phyloP scores from a whole-genome alignment of 2,888 invertebrate species.

The Polylopha cassiicola region DNA sequence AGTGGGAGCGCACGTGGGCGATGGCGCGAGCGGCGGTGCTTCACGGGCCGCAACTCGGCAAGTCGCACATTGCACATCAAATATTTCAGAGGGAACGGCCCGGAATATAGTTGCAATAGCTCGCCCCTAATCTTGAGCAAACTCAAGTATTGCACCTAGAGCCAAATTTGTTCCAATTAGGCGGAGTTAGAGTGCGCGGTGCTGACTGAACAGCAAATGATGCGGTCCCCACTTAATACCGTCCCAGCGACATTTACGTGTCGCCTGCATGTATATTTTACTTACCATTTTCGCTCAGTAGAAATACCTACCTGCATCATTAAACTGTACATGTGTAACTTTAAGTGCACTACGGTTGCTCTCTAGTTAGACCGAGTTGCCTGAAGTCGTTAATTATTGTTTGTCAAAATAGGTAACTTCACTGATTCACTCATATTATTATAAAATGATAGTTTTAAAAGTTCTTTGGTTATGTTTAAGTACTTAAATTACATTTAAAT shows the following conservation, averaged over 20 bases:
- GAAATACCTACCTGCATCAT: constrained; percentile 63
- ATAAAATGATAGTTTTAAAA: no score
- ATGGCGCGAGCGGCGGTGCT: constrained; percentile 39
- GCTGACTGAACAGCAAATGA: constrained; percentile 75
- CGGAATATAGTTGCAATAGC: constrained; percentile 68
- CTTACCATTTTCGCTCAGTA: constrained; percentile 63
- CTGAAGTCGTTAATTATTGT: constrained; percentile 60
- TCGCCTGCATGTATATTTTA: constrained; percentile 68
- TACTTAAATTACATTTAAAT: no score
- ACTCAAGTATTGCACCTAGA: constrained; percentile 75
- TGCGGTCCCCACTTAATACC: constrained; percentile 71
- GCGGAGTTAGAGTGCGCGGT: constrained; percentile 71
- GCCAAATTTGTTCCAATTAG: constrained; percentile 77
- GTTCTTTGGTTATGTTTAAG: no score
- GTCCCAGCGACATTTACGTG: constrained; percentile 63
- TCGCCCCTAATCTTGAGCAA: constrained; percentile 74
- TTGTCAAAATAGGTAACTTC: constrained; percentile 43
- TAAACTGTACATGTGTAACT: constrained; percentile 50
- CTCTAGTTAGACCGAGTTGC: constrained; percentile 48
- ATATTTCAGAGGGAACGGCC: constrained; percentile 67
- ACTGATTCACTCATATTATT: constrained; percentile 20
- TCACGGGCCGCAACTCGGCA: constrained; percentile 46
- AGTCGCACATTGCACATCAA: constrained; percentile 67
- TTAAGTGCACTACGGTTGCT: constrained; percentile 38
- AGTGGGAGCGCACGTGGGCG: constrained; percentile 55